Evolutionary conservation across 2,113 vertebrate species (phyloP).

Genomic region (Chiloscyllium plagiosum): DNA sequence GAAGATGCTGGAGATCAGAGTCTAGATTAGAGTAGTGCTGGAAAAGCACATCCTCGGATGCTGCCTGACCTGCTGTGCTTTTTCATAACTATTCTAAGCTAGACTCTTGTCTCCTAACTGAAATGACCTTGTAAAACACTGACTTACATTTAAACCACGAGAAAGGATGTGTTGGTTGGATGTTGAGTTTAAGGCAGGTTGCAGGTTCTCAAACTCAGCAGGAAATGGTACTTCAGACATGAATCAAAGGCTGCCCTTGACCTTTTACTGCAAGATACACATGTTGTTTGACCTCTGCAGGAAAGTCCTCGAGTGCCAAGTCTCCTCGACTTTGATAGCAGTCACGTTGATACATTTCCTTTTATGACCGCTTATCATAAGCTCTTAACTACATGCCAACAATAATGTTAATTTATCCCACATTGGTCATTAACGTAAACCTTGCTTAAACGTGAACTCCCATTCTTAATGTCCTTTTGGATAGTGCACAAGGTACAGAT

Average conservation of each 20-base stretch:
- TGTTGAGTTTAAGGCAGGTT: background rate
- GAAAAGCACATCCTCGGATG: no score
- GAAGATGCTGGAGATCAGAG: no score
- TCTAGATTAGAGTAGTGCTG: no score
- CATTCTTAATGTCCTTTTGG: background rate
- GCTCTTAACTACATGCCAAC: background rate
- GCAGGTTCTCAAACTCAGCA: background rate
- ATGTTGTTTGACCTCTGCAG: slow-evolving; percentile 17
- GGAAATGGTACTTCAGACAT: background rate
- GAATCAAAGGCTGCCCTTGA: background rate
- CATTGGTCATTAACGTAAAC: background rate
- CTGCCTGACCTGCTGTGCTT: no score
- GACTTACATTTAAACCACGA: background rate
- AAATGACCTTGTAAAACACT: background rate
- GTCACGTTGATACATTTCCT: background rate
- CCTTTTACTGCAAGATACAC: background rate
- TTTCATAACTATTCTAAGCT: no score
- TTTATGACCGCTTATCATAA: background rate
- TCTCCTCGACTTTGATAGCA: background rate
- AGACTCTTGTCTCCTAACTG: background rate
- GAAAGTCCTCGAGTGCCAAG: background rate
- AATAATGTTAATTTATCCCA: background rate
- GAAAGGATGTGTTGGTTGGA: background rate
- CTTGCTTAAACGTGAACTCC: background rate
- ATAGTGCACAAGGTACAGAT: background rate